Percentiles rank a stretch among this genome's conserved stretches.
These are phyloP conservation scores for Tiliqua scincoides DNA, from an alignment of 2,113 vertebrate genomes.

Conservation along the genomic window DNA sequence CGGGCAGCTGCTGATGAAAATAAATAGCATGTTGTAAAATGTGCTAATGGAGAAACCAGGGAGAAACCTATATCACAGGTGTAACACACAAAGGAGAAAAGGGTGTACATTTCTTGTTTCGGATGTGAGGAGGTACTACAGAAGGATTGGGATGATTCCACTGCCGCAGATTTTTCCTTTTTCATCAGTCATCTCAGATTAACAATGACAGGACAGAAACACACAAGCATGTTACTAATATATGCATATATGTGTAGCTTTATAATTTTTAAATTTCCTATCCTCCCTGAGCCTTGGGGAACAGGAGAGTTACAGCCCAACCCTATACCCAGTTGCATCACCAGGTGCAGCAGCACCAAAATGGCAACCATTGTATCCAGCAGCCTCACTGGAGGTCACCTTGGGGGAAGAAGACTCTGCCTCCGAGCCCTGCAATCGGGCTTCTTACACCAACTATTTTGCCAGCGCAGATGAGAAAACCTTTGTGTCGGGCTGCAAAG, in stretches of 20 bases:
- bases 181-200: too few relatives aligned
- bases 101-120: neutral
- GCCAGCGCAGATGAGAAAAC: too few relatives aligned
- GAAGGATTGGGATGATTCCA: neutral
- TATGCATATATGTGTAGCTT: neutral
- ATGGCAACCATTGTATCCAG: too few relatives aligned
- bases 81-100: neutral
- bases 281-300: too few relatives aligned
- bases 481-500: too few relatives aligned
- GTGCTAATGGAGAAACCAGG: neutral
- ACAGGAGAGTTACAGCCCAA: neutral
- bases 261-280: neutral
- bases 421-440: too few relatives aligned
- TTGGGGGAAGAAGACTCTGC: too few relatives aligned
- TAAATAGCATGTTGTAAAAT: accelerated
- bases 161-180: too few relatives aligned
- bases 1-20: neutral
- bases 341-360: too few relatives aligned
- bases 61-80: neutral
- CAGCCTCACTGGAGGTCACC: too few relatives aligned
- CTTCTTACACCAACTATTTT: too few relatives aligned
- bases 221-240: neutral
- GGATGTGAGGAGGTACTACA: neutral
- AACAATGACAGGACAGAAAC: neutral
- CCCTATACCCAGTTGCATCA: too few relatives aligned